Conservation (phyloP, 2,888 invertebrate genomes). For the Drosophila picticornis region DNA sequence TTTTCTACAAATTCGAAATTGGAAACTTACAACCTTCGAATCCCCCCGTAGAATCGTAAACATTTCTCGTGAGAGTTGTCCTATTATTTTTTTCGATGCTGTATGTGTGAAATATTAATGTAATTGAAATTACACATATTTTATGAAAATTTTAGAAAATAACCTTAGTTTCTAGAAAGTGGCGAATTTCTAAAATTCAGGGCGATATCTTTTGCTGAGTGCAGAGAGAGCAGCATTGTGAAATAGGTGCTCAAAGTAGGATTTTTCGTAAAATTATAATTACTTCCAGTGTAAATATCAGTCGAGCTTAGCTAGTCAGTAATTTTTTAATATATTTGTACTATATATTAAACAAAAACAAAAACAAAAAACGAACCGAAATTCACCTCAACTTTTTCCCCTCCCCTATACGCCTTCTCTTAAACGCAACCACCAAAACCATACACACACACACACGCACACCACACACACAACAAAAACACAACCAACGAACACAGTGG, state of each 20-base stretch:
- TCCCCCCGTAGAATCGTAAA: not conserved
- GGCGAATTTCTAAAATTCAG: not conserved
- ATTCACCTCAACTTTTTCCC: constrained; percentile 71
- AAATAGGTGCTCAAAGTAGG: not conserved
- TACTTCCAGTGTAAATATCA: constrained; percentile 33
- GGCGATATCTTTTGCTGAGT: not conserved
- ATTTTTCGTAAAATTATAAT: not conserved
- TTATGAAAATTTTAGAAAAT: not conserved
- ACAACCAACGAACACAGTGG: constrained; percentile 69
- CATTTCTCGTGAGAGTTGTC: too few species aligned
- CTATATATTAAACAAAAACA: constrained; percentile 25
- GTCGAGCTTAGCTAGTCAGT: constrained; percentile 2
- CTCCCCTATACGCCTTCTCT: constrained; percentile 64
- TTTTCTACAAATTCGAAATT: not conserved
- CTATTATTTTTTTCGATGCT: too few species aligned
- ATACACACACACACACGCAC: constrained; percentile 53
- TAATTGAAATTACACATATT: not conserved
- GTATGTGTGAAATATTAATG: too few species aligned
- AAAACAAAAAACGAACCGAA: constrained; percentile 17
- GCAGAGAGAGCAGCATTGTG: not conserved
- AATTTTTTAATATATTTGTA: constrained; percentile 16
- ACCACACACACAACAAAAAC: constrained; percentile 41
- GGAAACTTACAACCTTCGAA: not conserved
- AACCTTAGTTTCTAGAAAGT: not conserved
- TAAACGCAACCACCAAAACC: constrained; percentile 57